Evolutionary conservation across 1,140 invertebrate species (phyloP).

Genomic region (Aphis gossypii): DNA sequence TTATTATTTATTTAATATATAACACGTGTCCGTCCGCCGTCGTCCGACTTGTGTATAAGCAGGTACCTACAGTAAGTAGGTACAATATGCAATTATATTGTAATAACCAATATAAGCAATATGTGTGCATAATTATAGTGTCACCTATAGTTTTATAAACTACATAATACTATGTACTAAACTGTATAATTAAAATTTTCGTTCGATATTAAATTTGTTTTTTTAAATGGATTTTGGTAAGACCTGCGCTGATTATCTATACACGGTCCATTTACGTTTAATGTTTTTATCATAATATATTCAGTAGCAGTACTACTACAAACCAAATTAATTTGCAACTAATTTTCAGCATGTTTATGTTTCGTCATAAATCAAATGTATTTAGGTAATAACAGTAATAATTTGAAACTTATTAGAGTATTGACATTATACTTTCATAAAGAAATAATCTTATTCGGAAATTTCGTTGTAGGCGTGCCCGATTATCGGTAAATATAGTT

Average conservation of each 20-base stretch:
- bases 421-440: neutral
- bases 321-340: neutral
- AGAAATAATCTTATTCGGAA: neutral
- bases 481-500: neutral
- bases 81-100: conserved; percentile 1
- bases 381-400: neutral
- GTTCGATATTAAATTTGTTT: neutral
- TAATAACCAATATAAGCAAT: neutral
- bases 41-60: neutral
- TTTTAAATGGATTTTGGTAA: neutral
- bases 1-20: neutral
- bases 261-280: neutral
- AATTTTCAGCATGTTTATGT: neutral
- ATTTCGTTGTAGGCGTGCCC: neutral
- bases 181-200: neutral
- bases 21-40: neutral
- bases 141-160: neutral
- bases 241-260: neutral
- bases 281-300: neutral
- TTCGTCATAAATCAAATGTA: neutral
- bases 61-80: neutral
- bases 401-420: neutral
- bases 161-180: neutral
- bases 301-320: neutral
- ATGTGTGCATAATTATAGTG: neutral